Evolutionary conservation across 2,888 invertebrate species (phyloP), one percentile per base, ranked within the genome.

Genomic region (Girardia tigrina): DNA sequence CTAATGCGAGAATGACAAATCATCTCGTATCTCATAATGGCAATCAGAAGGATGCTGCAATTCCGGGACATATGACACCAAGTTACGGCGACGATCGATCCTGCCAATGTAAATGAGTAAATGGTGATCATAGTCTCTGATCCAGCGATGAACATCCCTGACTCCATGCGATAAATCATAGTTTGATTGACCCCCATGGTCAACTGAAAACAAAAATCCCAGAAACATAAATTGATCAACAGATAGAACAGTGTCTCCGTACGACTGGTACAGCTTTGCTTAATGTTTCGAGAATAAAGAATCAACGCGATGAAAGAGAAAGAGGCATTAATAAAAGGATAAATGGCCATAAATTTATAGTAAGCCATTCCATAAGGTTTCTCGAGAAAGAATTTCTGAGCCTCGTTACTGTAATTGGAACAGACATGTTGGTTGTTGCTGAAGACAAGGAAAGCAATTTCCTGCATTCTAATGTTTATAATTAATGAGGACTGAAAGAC

Each of bases 11-110:
- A 29, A n/a, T n/a, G 23, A 73, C 74, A 74, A 14, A 74, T 42
- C 36, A 56, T 70, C 71, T 74, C 74, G 26, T 70, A 74, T 1
- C 74, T 56, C 74, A 74, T 74, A 8, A 74, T 56, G 16, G 74
- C 74, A 2, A 74, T 74, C 20, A 74, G 26, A 4, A 74, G 42
- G 27, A 74, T 28, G n/a, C 26, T 70, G 23, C 20, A 74, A 42
- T 74, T 74, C 27, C 74, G 4, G 8, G 74, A 42, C 26, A 74
- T 74, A 28, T 74, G 74, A 14, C 69, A 42, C 27, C 42, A 42
- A 71, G 74, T 74, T 1, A 42, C 74, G 1, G 42, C 27, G 23
- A 56, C 27, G 2, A 74, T 27, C 16, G 42, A 42, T 1, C 26
- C 28, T 1, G 71, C 23, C 12, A 74, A 74, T 42, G 42, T 2